phyloP scores from a whole-genome alignment of 30 jellyfish, hydroid and myxozoan species.

The Mastigias papua region DNA sequence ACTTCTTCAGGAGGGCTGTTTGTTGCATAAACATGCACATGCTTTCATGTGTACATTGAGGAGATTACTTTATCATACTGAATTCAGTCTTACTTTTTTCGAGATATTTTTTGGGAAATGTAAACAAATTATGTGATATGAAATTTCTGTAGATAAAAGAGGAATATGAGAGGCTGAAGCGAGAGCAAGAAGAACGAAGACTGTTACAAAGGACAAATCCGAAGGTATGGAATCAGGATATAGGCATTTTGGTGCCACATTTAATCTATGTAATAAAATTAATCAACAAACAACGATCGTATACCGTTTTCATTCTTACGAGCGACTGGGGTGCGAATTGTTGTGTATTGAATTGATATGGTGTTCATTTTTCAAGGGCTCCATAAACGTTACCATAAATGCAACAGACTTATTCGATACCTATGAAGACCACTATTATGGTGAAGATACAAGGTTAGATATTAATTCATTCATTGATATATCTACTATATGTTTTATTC shows the following conservation, averaged over 20 bases:
- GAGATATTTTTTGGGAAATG: not conserved
- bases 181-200: slow-evolving; percentile 87
- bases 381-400: slow-evolving; percentile 79
- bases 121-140: too few relatives aligned
- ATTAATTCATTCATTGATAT: not conserved
- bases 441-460: slow-evolving; percentile 71
- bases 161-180: slow-evolving; percentile 92
- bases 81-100: not conserved
- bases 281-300: too few relatives aligned
- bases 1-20: too few relatives aligned
- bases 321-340: not conserved
- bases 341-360: not conserved
- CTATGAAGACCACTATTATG: slow-evolving; percentile 75
- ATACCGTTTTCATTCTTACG: too few relatives aligned
- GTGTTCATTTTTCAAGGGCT: slow-evolving; percentile 67
- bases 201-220: slow-evolving; percentile 92
- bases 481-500: not conserved
- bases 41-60: too few relatives aligned
- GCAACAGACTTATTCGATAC: slow-evolving; percentile 93
- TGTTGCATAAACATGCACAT: too few relatives aligned
- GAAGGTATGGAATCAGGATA: slow-evolving; percentile 59
- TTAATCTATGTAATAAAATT: too few relatives aligned
- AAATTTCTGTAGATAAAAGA: slow-evolving; percentile 71
- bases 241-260: too few relatives aligned
- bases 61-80: too few relatives aligned